A percentile compares a stretch with the other conserved stretches of the same genome.
Evolutionary conservation across 2,888 invertebrate species (phyloP).

Genomic region (Drosophila recens): DNA sequence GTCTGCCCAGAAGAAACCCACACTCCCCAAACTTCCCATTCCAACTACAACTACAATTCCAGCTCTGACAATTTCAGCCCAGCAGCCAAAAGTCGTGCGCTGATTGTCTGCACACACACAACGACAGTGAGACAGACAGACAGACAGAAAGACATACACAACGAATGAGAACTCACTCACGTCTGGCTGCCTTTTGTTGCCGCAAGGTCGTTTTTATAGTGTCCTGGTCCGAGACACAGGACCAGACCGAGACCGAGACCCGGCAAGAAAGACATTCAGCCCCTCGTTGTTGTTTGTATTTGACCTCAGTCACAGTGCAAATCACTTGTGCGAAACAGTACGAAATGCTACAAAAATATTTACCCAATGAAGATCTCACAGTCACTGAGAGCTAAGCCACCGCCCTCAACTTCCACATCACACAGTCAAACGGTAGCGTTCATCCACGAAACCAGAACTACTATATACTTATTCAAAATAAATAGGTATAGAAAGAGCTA

Average conservation of each 20-base stretch:
- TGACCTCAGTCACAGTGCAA: conserved; percentile 70
- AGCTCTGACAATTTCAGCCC: conserved; percentile 36
- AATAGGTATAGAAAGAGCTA: neutral
- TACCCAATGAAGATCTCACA: conserved; percentile 74
- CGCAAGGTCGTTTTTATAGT: conserved; percentile 80
- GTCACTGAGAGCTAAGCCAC: conserved; percentile 14
- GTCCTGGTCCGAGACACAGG: conserved; percentile 27
- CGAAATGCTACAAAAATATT: conserved; percentile 82
- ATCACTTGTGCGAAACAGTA: conserved; percentile 76
- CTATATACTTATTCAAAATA: neutral
- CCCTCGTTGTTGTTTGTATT: conserved; percentile 62
- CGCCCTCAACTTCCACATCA: neutral
- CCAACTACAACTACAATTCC: conserved; percentile 7
- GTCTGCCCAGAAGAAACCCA: conserved; percentile 55
- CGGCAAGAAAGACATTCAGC: conserved; percentile 56
- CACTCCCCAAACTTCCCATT: conserved; percentile 7
- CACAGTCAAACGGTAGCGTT: conserved; percentile 18
- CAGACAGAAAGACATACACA: conserved; percentile 15
- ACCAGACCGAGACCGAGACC: neutral
- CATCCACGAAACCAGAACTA: neutral
- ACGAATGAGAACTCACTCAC: conserved; percentile 53
- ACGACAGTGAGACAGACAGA: conserved; percentile 10
- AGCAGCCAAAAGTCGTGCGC: conserved; percentile 70
- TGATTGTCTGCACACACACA: conserved; percentile 50
- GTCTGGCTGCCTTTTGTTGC: conserved; percentile 73